Evolutionary conservation across 2,113 vertebrate genomes (phyloP), one percentile per base, ranked within the genome.

Genomic region (Misgurnus mizolepis): DNA sequence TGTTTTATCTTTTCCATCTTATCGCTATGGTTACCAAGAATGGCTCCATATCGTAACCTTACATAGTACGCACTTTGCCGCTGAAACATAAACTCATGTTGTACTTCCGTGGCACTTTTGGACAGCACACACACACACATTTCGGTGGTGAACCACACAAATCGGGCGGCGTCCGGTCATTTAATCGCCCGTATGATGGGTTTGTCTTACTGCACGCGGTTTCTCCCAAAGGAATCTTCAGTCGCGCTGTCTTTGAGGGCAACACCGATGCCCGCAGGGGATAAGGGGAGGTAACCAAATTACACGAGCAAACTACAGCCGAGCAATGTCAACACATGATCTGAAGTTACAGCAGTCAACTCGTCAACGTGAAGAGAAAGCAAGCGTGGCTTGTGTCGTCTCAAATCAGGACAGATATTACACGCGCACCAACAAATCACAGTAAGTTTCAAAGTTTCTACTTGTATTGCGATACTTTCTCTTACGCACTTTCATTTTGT

Each of bases 321-420:
- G 53, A 64, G 18, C 27, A 82, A 86, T 86, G 85, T 84, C 85
- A 82, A 82, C 71, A 64, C 17, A 67, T 65, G 61, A 60, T 18
- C 18, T 45, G 17, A 71, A 67, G 41, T 18, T 43, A 12, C 70
- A 75, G 73, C 58, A 80, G 77, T 77, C 49, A 39, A 65, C 27
- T 56, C 60, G 47, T 65, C 14, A 72, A 65, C 68, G 45, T 0
- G 58, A 14, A 79, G 76, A 15, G 66, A 67, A 17, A 61, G 61
- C 40, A 45, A 82, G 76, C 64, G 65, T 49, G 45, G 6, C 39
- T 47, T 62, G 34, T 1, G 39, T 3, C 8, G 15, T 27, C 18
- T 60, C 58, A 62, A 45, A 75, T 34, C 72, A n/a, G 7, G 75
- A 78, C 53, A 67, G 34, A 41, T 47, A 49, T 47, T 17, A 45